Conservation (phyloP, 2,797 vertebrate genomes). For the Galagoides demidoff region DNA sequence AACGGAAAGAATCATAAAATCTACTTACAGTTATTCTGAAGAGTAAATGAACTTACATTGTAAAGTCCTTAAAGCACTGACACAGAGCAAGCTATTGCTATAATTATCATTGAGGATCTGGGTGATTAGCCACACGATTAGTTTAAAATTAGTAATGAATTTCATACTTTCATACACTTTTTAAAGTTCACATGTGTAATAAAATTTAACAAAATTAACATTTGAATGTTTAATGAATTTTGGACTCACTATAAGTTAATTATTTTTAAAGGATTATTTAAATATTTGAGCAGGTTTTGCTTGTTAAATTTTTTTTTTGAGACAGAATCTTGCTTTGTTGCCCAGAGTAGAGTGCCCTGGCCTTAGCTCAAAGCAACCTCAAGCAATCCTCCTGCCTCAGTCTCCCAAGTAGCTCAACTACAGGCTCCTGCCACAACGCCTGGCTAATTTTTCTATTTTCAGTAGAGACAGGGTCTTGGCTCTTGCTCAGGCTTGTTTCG, state of each 20-base stretch:
- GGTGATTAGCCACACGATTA: not conserved
- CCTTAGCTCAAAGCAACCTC: no score
- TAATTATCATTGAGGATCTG: constrained; percentile 1
- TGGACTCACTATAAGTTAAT: constrained; percentile 10
- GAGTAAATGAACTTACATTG: not conserved
- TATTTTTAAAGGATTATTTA: constrained; percentile 36
- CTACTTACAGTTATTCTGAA: constrained; percentile 7
- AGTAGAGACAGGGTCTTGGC: no score
- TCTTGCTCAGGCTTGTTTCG: no score
- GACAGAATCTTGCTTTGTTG: no score
- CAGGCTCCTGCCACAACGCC: no score
- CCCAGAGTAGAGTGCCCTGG: no score
- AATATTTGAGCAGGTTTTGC: constrained; percentile 20
- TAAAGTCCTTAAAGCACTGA: not conserved
- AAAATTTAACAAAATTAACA: constrained; percentile 10
- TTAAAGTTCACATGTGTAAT: not conserved
- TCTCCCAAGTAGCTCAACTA: no score
- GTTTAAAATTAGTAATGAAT: not conserved
- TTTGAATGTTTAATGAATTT: constrained; percentile 39
- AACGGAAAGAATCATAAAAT: constrained; percentile 3
- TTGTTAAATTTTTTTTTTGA: not conserved
- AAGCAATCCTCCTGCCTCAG: no score
- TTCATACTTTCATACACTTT: not conserved
- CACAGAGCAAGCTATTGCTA: not conserved
- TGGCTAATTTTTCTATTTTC: no score